Base-by-base conservation (phyloP, 2,113 vertebrate species). In the Aegithalos caudatus region DNA sequence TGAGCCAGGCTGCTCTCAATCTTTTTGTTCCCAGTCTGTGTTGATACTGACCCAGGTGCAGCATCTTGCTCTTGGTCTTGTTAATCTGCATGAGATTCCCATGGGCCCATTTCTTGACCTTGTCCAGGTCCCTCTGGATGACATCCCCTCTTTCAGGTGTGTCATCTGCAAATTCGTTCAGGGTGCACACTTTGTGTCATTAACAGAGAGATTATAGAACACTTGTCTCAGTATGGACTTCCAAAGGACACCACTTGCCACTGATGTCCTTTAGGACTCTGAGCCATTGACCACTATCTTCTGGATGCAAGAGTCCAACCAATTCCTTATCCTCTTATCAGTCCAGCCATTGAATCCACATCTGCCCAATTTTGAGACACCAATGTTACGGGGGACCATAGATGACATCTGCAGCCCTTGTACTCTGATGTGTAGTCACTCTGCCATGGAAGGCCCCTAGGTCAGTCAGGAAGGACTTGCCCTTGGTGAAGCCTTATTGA, bases 1-100 rank as follows among this genome's bases (percentile, higher is more conserved):
- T 38, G 21, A 13, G 14, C 20, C 2, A 2, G 25, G 27, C 27
- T 60, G 54, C 42, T 60, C n/a, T 47, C 0, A 0, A 10, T 33
- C 28, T 67, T 12, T 10, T 38, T 0, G 0, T 47, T 47, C 19
- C 12, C 12, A 20, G 19, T 22, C 29, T 29, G 24, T 47, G 19
- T 54, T 38, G 28, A n/a, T 62, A 27, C 14, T 17, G 27, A 54
- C 28, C 28, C 23, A 40, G 24, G 15, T 65, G n/a, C 19, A 84
- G n/a, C n/a, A 29, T 12, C 60, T 56, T 28, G 7, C 10, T 56
- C 8, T 40, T 33, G 27, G n/a, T 64, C 28, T 64, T n/a, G 15
- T 40, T 56, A 40, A 74, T 56, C 15, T 47, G 6, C 4, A 1
- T 48, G 35, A 29, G 29, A 40, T 54, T 54, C n/a, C 48, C n/a